These are phyloP conservation scores for Athripsodes cinereus DNA, from an alignment of 2,888 invertebrate species.

Conservation along the genomic window DNA sequence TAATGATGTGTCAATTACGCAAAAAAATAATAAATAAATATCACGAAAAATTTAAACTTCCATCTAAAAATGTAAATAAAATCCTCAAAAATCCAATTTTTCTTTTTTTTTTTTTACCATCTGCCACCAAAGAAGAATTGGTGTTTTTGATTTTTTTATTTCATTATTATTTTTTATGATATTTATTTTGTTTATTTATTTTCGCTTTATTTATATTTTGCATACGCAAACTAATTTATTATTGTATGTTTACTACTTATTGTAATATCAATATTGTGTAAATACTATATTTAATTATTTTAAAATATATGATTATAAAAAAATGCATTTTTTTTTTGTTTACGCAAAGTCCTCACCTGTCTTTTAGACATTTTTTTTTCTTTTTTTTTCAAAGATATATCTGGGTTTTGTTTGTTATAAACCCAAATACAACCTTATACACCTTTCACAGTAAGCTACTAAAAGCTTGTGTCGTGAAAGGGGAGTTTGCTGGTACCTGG, in stretches of 20 bases:
- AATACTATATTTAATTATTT: not conserved
- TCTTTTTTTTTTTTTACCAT: conserved; percentile 1
- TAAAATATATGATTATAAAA: not conserved
- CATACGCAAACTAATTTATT: not conserved
- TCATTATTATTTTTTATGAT: not conserved
- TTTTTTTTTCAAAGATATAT: too few relatives aligned
- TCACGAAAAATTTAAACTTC: not conserved
- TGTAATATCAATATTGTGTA: not conserved
- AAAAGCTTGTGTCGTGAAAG: too few relatives aligned
- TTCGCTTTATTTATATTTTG: not conserved
- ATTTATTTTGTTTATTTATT: not conserved
- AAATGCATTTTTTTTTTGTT: too few relatives aligned
- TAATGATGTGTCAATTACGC: not conserved
- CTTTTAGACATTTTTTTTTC: too few relatives aligned
- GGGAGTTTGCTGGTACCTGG: too few relatives aligned
- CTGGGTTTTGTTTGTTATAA: too few relatives aligned
- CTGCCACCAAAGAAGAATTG: not conserved
- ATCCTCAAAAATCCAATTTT: not conserved
- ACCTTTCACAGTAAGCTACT: too few relatives aligned
- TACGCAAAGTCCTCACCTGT: too few relatives aligned
- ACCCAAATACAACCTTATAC: too few relatives aligned
- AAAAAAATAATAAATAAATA: not conserved
- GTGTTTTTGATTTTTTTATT: not conserved
- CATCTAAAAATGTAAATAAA: not conserved
- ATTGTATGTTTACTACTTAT: too few relatives aligned